Base-by-base conservation (phyloP, 2,113 vertebrate species). In the Rattus rattus region DNA sequence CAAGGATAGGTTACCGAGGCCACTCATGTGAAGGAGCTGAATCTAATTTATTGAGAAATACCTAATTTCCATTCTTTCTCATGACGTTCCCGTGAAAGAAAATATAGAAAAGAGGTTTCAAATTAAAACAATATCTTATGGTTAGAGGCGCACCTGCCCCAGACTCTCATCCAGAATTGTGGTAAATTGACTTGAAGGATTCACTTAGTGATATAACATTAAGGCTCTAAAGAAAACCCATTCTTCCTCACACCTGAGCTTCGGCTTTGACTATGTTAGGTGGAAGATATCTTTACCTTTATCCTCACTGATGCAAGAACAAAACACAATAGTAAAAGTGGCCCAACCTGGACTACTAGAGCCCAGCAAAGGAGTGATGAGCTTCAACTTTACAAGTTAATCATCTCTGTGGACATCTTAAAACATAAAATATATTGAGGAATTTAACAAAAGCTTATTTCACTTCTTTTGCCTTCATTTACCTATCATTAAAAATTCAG, bases 331-430 rank as follows among this genome's bases (percentile, higher is more conserved):
- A n/a, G 67, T n/a, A 36, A 39, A 30, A 9, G 20, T 36, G 30
- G 2, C 30, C 6, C 24, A 14, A 30, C 1, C 17, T 36, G 5
- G 2, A 56, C 10, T 59, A 0, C 54, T 43, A 7, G 20, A 22
- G 26, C 12, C 43, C 28, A 49, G 39, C 33, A 24, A 80, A 54
- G 30, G 5, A 14, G 6, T 16, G 76, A 0, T 0, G 3, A n/a
- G 8, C 1, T 54, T 19, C 67, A 6, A 69, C 2, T 26, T n/a
- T 17, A 89, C 43, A 59, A 7, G 61, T 0, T 22, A 76, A 3
- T 24, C 4, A 75, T 79, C 9, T 84, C 52, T 77, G 3, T 3
- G n/a, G 4, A 16, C 4, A 56, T 88, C 33, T 84, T n/a, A 91
- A 81, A 92, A 69, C 52, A 10, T 77, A 72, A 81, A 92, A 85